Evolutionary conservation across 2,888 invertebrate species (phyloP), one percentile per base, ranked within the genome.

Genomic region (Dryomyza anilis): DNA sequence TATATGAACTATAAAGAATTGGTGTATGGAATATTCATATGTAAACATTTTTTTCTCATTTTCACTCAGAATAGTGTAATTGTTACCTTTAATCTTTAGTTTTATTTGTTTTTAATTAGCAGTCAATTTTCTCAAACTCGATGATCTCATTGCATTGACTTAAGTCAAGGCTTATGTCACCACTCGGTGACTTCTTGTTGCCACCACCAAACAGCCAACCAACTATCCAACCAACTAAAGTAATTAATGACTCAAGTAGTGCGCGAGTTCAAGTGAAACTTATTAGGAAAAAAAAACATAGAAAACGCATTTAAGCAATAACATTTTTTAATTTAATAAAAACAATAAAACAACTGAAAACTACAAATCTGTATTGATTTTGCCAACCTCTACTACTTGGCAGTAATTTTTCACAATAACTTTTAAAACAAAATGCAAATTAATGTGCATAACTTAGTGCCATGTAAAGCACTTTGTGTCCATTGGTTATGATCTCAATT

Each of bases 401-500:
- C 21, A 39, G 39, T n/a, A 12, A 5, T 39, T 39, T 39, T 39
- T n/a, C 39, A 2, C 39, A 7, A 3, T 39, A 39, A 39, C n/a
- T 7, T 43, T 16, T 16, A 16, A 7, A n/a, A n/a, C n/a, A n/a
- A 6, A 33, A 55, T 55, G 55, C 55, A 33, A 55, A 55, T 55
- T 12, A 33, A 55, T 55, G 55, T 36, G 36, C 55, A 55, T 55
- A 55, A 36, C 36, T 55, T 55, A 36, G 48, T n/a, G 14, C 23
- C n/a, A n/a, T n/a, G n/a, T 55, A 55, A 36, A 55, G 36, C 55
- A 33, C 14, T 23, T 3, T 12, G 8, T 5, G 14, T n/a, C 39
- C 39, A 39, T 39, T n/a, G 43, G 5, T 43, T 27, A 21, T 23
- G 50, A 50, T 50, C 50, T 50, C 27, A 50, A 50, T 50, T 50